These are phyloP conservation scores for Scomberomorus guttatus DNA, from an alignment of 2,797 vertebrate genomes.

Conservation along the genomic window DNA sequence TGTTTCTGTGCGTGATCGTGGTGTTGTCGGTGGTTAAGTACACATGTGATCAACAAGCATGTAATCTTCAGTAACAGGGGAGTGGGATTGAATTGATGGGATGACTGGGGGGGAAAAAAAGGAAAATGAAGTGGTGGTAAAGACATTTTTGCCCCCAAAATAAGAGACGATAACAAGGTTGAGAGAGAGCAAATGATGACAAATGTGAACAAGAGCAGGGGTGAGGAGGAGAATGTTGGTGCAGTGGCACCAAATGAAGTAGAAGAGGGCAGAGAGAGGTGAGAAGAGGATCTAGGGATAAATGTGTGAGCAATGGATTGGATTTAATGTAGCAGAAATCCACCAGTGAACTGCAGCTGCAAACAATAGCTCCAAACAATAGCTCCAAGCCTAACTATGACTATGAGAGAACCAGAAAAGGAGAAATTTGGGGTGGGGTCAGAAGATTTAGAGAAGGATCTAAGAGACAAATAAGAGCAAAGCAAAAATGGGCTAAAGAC, in stretches of 20 bases:
- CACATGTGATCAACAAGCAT: conserved; percentile 4
- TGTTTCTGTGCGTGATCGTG: neutral
- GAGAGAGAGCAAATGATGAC: conserved; percentile 25
- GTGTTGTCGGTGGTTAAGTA: neutral
- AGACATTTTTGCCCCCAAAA: neutral
- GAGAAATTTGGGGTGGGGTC: neutral
- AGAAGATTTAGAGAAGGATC: neutral
- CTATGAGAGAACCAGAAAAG: conserved; percentile 6
- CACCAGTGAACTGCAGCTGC: conserved; percentile 23
- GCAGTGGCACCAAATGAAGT: conserved; percentile 26
- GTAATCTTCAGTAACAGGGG: neutral
- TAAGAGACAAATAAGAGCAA: conserved; percentile 11
- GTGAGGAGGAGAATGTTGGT: conserved; percentile 2
- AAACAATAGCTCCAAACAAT: conserved; percentile 34
- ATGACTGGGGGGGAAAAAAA: neutral
- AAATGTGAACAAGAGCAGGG: conserved; percentile 11
- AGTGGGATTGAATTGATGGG: neutral
- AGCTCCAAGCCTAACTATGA: conserved; percentile 21
- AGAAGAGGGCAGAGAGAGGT: conserved; percentile 11
- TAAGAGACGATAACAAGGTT: neutral
- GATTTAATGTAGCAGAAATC: conserved; percentile 57
- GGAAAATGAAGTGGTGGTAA: neutral
- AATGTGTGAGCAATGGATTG: conserved; percentile 15
- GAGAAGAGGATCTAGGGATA: conserved; percentile 15
- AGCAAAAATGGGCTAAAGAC: neutral